Percentiles rank a stretch among this genome's conserved stretches.
These are phyloP conservation scores for Gasteruption jaculator DNA, from an alignment of 2,888 invertebrate species.

Conservation along the genomic window DNA sequence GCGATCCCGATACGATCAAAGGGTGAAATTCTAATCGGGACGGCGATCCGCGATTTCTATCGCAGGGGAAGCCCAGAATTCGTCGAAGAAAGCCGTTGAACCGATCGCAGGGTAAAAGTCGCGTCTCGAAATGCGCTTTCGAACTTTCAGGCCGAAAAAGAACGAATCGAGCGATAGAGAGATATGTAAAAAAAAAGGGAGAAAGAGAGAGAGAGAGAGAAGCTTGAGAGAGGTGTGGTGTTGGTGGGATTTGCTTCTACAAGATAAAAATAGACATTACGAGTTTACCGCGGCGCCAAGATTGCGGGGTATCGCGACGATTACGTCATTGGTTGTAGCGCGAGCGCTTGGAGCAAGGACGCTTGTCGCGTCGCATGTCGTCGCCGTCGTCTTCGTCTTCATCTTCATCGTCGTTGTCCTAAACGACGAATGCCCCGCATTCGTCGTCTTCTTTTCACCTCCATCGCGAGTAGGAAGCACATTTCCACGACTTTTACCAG, in stretches of 20 bases:
- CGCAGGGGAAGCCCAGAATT: no score
- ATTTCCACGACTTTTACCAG: no score
- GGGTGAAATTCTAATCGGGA: no score
- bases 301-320: conserved; percentile 56
- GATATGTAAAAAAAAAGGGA: conserved; percentile 16
- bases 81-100: no score
- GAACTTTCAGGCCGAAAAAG: conserved; percentile 11
- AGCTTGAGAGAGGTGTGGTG: conserved; percentile 17
- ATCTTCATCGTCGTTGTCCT: conserved; percentile 15
- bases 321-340: conserved; percentile 54
- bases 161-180: conserved; percentile 14
- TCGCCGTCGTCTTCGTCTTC: conserved; percentile 32
- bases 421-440: conserved; percentile 13
- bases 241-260: conserved; percentile 36
- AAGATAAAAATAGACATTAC: conserved; percentile 58
- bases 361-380: conserved; percentile 41
- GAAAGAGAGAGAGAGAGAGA: conserved; percentile 5
- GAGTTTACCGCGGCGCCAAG: conserved; percentile 57
- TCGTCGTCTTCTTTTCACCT: conserved; percentile 2
- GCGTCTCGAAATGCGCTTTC: conserved; percentile 11
- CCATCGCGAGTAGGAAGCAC: neutral
- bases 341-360: conserved; percentile 46
- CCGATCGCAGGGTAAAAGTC: no score
- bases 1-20: no score
- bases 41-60: no score